A percentile compares a stretch with the other conserved stretches of the same genome.
Conservation (phyloP, 2,797 vertebrate genomes). For the Parauchenoglanis punctatus region DNA sequence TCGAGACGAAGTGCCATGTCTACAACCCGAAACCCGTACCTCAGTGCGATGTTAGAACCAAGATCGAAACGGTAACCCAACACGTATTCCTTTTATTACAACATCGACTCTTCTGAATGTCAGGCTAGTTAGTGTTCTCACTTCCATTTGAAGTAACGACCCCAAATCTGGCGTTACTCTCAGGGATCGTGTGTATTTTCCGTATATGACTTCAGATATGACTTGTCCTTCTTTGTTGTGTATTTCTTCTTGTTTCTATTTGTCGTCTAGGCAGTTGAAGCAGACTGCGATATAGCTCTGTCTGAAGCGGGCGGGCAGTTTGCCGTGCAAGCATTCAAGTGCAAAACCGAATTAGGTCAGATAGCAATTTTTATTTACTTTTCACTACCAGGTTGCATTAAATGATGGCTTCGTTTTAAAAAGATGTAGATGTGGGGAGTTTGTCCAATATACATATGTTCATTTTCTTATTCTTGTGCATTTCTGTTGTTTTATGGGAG, state of each 20-base stretch:
- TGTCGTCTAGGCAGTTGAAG: slow-evolving; percentile 72
- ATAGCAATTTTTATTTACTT: background rate
- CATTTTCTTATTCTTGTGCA: background rate
- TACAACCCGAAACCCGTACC: slow-evolving; percentile 73
- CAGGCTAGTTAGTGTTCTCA: background rate
- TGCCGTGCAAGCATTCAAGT: slow-evolving; percentile 74
- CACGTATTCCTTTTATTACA: background rate
- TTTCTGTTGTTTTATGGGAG: background rate
- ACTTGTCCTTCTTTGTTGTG: background rate
- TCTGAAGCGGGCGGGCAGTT: slow-evolving; percentile 63
- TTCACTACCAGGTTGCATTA: background rate
- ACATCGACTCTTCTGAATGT: background rate
- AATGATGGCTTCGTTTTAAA: background rate
- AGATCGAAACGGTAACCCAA: slow-evolving; percentile 66
- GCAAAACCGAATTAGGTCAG: slow-evolving; percentile 76
- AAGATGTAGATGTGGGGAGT: background rate
- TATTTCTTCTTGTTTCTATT: background rate
- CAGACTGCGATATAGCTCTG: slow-evolving; percentile 77
- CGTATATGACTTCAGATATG: background rate
- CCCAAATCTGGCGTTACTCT: background rate
- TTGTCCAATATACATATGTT: background rate
- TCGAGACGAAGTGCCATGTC: slow-evolving; percentile 78
- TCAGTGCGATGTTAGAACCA: slow-evolving; percentile 75
- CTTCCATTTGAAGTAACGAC: background rate
- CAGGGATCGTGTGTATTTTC: background rate